Evolutionary conservation across 2,113 vertebrate species (phyloP), one percentile per base, ranked within the genome.

Genomic region (Festucalex cinctus): DNA sequence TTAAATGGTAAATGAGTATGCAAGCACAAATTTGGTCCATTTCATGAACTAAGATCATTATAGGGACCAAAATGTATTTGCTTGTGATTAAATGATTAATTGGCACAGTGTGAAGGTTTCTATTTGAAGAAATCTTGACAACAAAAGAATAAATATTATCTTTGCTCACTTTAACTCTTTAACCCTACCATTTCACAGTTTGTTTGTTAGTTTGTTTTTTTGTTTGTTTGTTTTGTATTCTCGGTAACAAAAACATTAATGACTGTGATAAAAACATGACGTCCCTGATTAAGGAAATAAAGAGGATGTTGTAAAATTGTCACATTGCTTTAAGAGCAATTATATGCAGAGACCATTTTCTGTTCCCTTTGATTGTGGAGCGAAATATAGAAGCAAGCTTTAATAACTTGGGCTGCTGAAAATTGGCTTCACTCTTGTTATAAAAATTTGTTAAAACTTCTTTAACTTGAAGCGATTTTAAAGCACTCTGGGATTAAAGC

Each of bases 351-450:
- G 54, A 37, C 44, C 68, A 63, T 64, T 66, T 68, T 62, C 53
- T 46, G 20, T 75, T 77, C 63, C 65, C 61, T 81, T 77, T 77
- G 60, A 69, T 77, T 43, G 17, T n/a, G 76, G 48, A 82, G 73
- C 63, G 63, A 49, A 75, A 66, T 56, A 60, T 26, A 66, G 64
- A 9, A 14, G 67, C 22, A 1, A 9, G 22, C 36, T 60, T 36
- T 58, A 58, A 73, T 48, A 68, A 75, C 63, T 26, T 32, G 48
- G 70, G 58, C 58, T 3, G 19, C 44, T 72, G 59, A 72, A 83
- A 79, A 78, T 63, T 71, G 61, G 68, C 73, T 78, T 80, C 57
- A 74, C 39, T 70, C 14, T 28, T 20, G 35, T 78, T 44, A 54
- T 62, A 61, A 77, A 32, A 76, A 74, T 66, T 46, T 44, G 65